Evolutionary conservation across 2,797 vertebrate species (phyloP), one percentile per base, ranked within the genome.

Genomic region (Apogon talboti): DNA sequence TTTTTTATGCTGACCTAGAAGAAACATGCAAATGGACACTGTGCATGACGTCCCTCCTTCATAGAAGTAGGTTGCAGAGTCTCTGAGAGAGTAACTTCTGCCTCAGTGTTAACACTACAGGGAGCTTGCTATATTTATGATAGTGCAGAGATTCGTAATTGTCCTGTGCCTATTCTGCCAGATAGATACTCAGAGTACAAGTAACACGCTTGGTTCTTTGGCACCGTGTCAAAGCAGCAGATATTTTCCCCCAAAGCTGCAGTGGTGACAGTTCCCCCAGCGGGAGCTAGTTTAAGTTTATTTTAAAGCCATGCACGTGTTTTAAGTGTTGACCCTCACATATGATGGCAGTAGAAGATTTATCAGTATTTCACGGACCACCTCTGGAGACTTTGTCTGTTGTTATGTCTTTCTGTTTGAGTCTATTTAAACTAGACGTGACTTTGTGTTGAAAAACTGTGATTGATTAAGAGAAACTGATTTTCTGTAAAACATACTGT

Each of bases 61-160:
- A 0, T 66, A 53, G 68, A 89, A 90, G 71, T 85, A 82, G 88
- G 79, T 80, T 84, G 76, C 74, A 48, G 52, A 66, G 71, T 86
- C 54, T 89, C 72, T 57, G 13, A 50, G 37, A 68, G 33, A 33
- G 13, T 48, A 74, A 71, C 60, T 55, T 78, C 62, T 56, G 45
- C 58, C 50, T 69, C 16, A 30, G 57, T 24, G 61, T 33, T 52
- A 58, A 73, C 67, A 65, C 81, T 47, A 49, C 57, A 71, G 71
- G 74, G 78, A 85, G 44, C n/a, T 12, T 30, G 76, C 74, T 81
- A 66, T 67, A 80, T 86, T 82, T 84, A 74, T 47, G 1, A 21
- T 41, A 43, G 55, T 19, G 58, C 66, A 64, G 38, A 76, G 35
- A 54, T 19, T 67, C 49, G 12, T 58, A 70, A 67, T 24, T 49